Base-by-base conservation (phyloP, 1,140 invertebrate genomes). In the Calliopsis andreniformis region DNA sequence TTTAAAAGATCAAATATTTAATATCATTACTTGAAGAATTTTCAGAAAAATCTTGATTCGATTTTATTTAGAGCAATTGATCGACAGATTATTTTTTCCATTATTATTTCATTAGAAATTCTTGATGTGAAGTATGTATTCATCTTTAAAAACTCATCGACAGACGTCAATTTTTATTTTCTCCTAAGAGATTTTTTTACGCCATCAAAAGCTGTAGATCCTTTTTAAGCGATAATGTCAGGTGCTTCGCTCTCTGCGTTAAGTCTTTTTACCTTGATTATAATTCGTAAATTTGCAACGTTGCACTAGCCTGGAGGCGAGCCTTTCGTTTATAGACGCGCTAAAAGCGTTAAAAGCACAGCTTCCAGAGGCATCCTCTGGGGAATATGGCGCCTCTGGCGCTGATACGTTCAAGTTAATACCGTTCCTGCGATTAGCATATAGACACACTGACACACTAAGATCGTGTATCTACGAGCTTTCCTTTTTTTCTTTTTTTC, bases 371-470 rank as follows among this genome's bases (percentile, higher is more conserved):
- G 20, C 14, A 18, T 55, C 30, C 35, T 23, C 23, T 25, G 25
- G 20, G 61, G 14, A 64, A 32, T 6, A 39, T 10, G 39, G 42
- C 51, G 63, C 71, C 63, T 39, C 18, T 6, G 71, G 71, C 63
- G 62, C 7, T 56, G 49, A 67, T 43, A 66, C 49, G 47, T 64
- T 18, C 49, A 55, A 42, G 56, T 42, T 39, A 32, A 67, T 79
- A 69, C 79, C 78, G 83, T 76, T 84, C 76, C 71, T 55, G n/a
- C 78, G 82, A 91, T 91, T 91, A 91, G 88, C 89, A 90, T 90
- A 90, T 84, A 89, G 89, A 79, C 88, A 90, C 87, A 91, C 89
- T 91, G 90, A 91, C 90, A 91, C 66, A 91, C 89, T 91, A 91
- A 90, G 81, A 88, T 88, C 83, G 49, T 58, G 59, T 72, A 69